Conservation (phyloP, 2,797 vertebrate species). For the Nothura maculosa region DNA sequence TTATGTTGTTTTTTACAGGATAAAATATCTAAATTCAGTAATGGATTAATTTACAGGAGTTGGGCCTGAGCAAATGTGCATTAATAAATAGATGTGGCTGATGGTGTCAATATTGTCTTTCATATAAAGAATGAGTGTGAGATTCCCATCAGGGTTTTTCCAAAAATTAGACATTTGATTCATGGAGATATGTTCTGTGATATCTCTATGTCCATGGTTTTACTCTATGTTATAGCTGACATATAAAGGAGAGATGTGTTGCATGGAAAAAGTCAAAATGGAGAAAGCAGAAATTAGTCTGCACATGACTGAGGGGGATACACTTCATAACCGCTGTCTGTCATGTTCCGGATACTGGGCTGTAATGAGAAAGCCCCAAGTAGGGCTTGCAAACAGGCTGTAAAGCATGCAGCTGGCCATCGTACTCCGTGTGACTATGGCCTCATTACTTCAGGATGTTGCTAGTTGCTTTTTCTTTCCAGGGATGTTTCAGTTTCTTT, state of each 20-base stretch:
- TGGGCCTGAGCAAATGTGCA: too few relatives aligned
- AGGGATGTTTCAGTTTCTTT: neutral
- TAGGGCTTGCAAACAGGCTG: neutral
- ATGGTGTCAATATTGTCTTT: neutral
- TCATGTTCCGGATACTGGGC: fast-evolving
- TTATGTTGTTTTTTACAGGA: neutral
- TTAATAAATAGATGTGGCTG: neutral
- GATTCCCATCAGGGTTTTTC: neutral
- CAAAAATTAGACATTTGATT: neutral
- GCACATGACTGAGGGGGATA: fast-evolving
- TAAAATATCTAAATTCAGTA: neutral
- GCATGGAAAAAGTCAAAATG: neutral
- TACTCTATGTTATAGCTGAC: too few relatives aligned
- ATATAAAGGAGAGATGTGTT: fast-evolving
- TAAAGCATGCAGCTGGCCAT: too few relatives aligned
- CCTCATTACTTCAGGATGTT: neutral
- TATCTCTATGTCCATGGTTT: neutral
- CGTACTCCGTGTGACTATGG: fast-evolving
- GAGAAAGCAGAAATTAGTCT: neutral
- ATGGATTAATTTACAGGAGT: neutral
- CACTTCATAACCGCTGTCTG: too few relatives aligned
- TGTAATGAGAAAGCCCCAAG: neutral
- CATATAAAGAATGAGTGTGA: too few relatives aligned
- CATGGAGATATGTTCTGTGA: neutral
- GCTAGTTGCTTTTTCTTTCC: neutral